Evolutionary conservation across 2,888 invertebrate genomes (phyloP).

Genomic region (Doris montereyensis): DNA sequence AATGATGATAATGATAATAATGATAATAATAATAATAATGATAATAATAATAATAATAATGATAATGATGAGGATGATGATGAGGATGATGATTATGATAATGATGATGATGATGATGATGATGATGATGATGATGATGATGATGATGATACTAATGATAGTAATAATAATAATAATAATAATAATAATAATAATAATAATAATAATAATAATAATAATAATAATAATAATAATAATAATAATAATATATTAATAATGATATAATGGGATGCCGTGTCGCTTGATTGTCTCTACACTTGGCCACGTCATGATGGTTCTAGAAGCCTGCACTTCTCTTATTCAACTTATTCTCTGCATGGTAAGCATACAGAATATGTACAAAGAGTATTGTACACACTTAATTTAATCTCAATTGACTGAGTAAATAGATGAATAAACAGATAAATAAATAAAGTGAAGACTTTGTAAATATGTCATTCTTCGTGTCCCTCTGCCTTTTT

Average conservation of each 20-base stretch:
- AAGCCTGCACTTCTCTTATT: too few species aligned
- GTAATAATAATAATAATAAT: not conserved
- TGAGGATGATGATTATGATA: not conserved
- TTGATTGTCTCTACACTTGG: too few species aligned
- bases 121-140: not conserved
- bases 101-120: not conserved
- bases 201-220: not conserved
- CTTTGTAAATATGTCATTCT: too few species aligned
- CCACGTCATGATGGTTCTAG: too few species aligned
- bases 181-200: not conserved
- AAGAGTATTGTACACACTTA: too few species aligned
- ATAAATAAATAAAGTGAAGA: too few species aligned
- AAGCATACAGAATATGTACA: too few species aligned
- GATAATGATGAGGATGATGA: not conserved
- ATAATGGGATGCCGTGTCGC: not conserved
- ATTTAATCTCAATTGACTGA: too few species aligned
- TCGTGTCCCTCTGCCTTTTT: too few species aligned
- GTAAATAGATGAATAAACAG: too few species aligned
- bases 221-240: not conserved
- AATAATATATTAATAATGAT: not conserved
- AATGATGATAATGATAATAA: conserved; percentile 8
- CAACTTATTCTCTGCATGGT: too few species aligned
- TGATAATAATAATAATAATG: conserved; percentile 1
- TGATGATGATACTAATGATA: not conserved
- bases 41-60: conserved; percentile 18